Evolutionary conservation across 2,888 invertebrate genomes (phyloP), one percentile per base, ranked within the genome.

Genomic region (Hydrotaea diabolus): DNA sequence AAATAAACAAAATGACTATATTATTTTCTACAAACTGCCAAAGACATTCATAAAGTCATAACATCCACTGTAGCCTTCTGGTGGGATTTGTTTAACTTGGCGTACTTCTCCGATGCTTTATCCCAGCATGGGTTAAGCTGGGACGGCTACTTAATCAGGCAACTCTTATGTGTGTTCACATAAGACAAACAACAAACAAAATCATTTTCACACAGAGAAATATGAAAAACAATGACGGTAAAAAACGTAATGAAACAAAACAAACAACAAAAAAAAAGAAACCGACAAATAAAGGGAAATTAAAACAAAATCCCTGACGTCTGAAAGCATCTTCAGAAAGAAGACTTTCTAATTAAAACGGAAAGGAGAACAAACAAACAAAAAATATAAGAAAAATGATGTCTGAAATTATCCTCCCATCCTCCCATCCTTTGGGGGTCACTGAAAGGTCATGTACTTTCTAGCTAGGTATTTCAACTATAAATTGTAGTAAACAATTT

Each of bases 141-240:
- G 7, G 23, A 31, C n/a, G 85, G 85, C 85, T 85, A 85, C 85
- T 85, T 85, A 82, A 82, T 85, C 85, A 82, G 79, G 82, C 79
- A 82, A 85, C 85, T 82, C 82, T 80, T 46, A 82, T 82, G 77
- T 77, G 53, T 76, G 76, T 77, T 80, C 55, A 80, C 77, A 77
- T 85, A 77, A 79, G 69, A 79, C 82, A 85, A 85, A 85, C 73
- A 82, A 76, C 81, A 85, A 82, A 85, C 81, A 85, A 82, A 82
- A 76, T 74, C 77, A 85, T 82, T 85, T 77, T 77, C 73, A 81
- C 76, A 84, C 76, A 73, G 76, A 31, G 73, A 21, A 57, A 66
- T 55, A 36, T 59, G 57, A 71, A 31, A 49, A n/a, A 73, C 31
- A 21, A 69, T 57, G 19, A 62, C 53, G 43, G 21, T n/a, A 8